phyloP scores from a whole-genome alignment of 2,797 vertebrate genomes.

The Lutjanus argentimaculatus region DNA sequence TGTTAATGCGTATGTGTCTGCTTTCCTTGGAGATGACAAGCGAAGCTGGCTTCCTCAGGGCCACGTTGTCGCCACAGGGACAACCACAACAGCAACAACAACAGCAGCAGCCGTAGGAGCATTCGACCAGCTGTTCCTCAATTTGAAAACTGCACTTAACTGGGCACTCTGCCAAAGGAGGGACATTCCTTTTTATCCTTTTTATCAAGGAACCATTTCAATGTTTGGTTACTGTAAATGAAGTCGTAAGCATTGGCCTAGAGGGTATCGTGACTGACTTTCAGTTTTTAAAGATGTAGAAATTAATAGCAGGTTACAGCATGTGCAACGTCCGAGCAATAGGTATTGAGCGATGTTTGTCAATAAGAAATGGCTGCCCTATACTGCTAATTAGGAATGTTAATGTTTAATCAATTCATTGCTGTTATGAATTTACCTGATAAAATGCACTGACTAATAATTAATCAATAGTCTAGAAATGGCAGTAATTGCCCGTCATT shows the following conservation, averaged over 20 bases:
- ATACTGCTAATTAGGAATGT: too few species aligned
- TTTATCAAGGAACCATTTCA: constrained; percentile 14
- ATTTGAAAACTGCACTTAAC: constrained; percentile 35
- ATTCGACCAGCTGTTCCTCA: constrained; percentile 50
- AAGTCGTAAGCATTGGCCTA: neutral
- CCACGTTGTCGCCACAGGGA: constrained; percentile 61
- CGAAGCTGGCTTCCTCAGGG: constrained; percentile 47
- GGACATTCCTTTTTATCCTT: neutral
- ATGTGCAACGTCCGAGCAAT: neutral
- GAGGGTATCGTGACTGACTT: neutral
- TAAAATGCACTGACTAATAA: too few species aligned
- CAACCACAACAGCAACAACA: constrained; percentile 50
- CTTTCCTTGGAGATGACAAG: constrained; percentile 57
- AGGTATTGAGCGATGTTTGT: neutral
- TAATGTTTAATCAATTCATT: too few species aligned
- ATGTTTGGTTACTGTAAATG: neutral
- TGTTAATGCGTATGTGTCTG: constrained; percentile 32
- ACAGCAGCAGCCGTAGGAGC: constrained; percentile 20
- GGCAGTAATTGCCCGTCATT: too few species aligned
- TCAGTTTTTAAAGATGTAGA: neutral
- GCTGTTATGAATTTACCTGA: too few species aligned
- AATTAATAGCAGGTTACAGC: neutral
- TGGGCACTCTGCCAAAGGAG: constrained; percentile 8
- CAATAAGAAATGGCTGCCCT: neutral
- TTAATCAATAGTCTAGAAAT: too few species aligned